phyloP scores from a whole-genome alignment of 1,140 invertebrate genomes.

The Portunus trituberculatus region DNA sequence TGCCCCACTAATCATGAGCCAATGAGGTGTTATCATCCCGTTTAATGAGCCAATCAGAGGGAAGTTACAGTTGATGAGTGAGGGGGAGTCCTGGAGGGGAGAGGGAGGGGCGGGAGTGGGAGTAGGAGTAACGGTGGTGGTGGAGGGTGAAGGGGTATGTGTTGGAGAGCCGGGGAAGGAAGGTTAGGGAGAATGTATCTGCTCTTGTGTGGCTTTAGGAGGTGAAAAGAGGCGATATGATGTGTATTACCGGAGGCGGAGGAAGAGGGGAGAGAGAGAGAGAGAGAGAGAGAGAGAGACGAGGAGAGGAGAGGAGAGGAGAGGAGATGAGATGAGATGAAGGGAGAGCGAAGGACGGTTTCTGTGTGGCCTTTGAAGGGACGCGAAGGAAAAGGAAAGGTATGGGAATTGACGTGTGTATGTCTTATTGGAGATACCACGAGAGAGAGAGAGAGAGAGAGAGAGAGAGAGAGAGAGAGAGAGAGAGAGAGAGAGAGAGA shows the following conservation, averaged over 20 bases:
- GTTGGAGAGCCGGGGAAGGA: background rate
- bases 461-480: too few relatives aligned
- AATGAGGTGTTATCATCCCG: slow-evolving; percentile 12
- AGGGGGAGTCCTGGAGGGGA: background rate
- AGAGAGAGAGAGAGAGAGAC: too few relatives aligned
- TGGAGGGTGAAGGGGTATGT: background rate
- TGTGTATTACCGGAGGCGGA: background rate
- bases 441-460: too few relatives aligned
- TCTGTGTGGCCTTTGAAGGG: background rate
- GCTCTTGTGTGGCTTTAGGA: background rate
- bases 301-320: too few relatives aligned
- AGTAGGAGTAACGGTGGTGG: background rate
- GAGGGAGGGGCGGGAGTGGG: background rate
- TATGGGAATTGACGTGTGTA: background rate
- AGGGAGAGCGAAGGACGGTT: background rate
- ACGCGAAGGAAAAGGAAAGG: background rate
- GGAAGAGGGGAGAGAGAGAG: too few relatives aligned
- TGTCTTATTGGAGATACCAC: too few relatives aligned
- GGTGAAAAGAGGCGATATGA: background rate
- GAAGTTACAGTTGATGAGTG: background rate
- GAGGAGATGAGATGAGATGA: too few relatives aligned
- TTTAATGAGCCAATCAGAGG: slow-evolving; percentile 7
- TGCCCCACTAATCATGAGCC: slow-evolving; percentile 9
- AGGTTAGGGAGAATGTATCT: background rate
- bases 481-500: too few relatives aligned